These are phyloP conservation scores for Protobothrops mucrosquamatus DNA, from an alignment of 2,113 vertebrate genomes.

Conservation along the genomic window DNA sequence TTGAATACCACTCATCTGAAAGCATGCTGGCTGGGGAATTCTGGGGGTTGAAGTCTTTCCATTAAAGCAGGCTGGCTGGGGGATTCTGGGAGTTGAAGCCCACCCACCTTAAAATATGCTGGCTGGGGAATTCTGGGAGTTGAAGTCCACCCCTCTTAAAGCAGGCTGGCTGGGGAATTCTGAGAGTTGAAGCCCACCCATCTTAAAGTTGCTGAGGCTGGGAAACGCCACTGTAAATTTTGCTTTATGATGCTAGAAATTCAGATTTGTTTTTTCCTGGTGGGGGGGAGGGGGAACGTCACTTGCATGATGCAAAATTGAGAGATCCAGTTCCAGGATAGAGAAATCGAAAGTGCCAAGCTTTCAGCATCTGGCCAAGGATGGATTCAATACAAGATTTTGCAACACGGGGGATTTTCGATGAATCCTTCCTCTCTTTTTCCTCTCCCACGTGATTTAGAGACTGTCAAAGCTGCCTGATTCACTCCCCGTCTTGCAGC, in stretches of 20 bases:
- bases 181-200: no score
- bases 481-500: not conserved
- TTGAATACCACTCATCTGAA: no score
- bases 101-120: no score
- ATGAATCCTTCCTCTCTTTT: not conserved
- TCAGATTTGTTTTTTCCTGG: not conserved
- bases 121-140: no score
- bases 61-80: no score
- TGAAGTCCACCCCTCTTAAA: no score
- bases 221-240: not conserved
- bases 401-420: not conserved
- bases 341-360: not conserved
- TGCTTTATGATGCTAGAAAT: not conserved
- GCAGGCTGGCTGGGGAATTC: no score
- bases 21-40: no score
- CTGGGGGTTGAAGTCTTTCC: no score
- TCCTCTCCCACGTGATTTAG: not conserved
- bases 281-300: fast-evolving
- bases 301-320: not conserved
- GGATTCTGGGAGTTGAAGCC: no score
- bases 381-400: not conserved
- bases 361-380: not conserved
- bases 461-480: not conserved
- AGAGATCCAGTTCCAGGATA: not conserved
- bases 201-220: not conserved